Conservation (phyloP, 2,113 vertebrate species). For the Colius striatus region DNA sequence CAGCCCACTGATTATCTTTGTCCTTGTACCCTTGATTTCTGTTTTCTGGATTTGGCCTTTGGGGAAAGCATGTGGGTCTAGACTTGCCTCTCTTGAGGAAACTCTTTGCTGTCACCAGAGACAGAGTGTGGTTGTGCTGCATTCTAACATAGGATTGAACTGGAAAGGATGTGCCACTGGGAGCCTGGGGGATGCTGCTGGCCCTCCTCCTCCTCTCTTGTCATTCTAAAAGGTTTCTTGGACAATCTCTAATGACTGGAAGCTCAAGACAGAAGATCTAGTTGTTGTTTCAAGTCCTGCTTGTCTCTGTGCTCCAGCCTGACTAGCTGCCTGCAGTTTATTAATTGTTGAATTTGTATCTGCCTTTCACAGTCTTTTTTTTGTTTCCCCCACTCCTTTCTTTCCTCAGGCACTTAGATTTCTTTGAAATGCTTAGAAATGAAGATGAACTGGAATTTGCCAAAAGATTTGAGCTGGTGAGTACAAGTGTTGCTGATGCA, state of each 20-base stretch:
- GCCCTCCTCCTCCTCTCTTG: not conserved
- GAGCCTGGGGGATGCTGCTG: not conserved
- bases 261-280: not conserved
- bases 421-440: constrained; percentile 98
- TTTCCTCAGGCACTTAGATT: constrained; percentile 91
- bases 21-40: not conserved
- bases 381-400: not conserved
- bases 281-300: not conserved
- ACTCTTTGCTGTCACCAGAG: not conserved
- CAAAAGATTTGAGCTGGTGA: constrained; percentile 92
- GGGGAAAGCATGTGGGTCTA: not conserved
- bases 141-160: fast-evolving
- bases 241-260: not conserved
- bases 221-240: not conserved
- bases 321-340: not conserved
- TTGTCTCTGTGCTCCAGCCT: not conserved
- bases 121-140: fast-evolving
- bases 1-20: not conserved
- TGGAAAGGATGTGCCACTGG: not conserved
- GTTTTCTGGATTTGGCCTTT: not conserved
- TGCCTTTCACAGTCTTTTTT: not conserved
- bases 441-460: constrained; percentile 97
- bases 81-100: not conserved
- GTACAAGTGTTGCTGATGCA: constrained; percentile 38
- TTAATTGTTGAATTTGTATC: not conserved